Conservation (phyloP, 2,113 vertebrate genomes). For the Sardina pilchardus region DNA sequence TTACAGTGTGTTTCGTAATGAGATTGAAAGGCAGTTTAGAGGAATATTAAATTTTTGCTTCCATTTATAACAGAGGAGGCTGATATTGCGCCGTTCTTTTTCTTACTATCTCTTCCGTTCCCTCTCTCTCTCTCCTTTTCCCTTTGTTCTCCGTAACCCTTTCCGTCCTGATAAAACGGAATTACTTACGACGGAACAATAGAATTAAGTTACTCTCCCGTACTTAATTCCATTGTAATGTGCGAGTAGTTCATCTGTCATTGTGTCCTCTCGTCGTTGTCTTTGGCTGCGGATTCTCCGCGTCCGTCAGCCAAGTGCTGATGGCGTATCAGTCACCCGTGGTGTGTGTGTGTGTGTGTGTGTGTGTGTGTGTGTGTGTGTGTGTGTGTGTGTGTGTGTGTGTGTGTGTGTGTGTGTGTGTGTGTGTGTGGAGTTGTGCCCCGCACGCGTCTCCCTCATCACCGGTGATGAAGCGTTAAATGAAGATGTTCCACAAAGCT, state of each 20-base stretch:
- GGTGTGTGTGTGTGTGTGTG: background rate
- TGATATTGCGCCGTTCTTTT: conserved; percentile 8
- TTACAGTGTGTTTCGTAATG: conserved; percentile 44
- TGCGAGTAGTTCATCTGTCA: background rate
- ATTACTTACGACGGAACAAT: background rate
- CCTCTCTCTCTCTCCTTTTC: background rate
- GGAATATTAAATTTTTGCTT: conserved; percentile 38
- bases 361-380: background rate
- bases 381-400: background rate
- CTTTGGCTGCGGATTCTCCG: background rate
- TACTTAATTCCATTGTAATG: background rate
- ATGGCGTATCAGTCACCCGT: background rate
- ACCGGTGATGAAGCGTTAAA: background rate
- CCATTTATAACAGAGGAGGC: conserved; percentile 39
- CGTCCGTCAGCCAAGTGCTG: background rate
- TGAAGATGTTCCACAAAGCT: conserved; percentile 16
- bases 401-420: background rate
- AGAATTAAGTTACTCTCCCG: background rate
- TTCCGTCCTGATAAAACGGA: background rate
- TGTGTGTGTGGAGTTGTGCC: background rate
- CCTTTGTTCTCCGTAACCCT: background rate
- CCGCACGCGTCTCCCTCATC: background rate
- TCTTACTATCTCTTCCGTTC: background rate
- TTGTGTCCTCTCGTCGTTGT: background rate
- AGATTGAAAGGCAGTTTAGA: conserved; percentile 48